Base-by-base conservation (phyloP, 2,888 invertebrate species). In the Drosophila meridionalis region DNA sequence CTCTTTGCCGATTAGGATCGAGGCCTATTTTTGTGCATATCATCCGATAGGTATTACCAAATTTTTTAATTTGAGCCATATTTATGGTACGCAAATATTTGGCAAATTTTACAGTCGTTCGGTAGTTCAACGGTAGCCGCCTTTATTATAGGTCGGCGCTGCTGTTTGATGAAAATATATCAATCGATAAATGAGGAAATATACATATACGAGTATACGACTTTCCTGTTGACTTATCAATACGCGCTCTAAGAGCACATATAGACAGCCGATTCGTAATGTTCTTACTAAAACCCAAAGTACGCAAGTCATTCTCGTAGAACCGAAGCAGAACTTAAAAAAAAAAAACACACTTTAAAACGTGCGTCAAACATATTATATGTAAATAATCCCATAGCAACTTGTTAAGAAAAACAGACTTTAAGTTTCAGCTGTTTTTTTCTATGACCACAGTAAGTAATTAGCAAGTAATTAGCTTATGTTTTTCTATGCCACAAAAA, bases 401-500 rank as follows among this genome's bases (percentile, higher is more conserved):
- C 5, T 11, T 45, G 26, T 50, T 32, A 12, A 26, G 7, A 2
- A 40, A 55, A 9, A 45, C 52, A 64, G 32, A 40, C 9, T 12
- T 48, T 3, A 45, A 34, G n/a, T 42, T 30, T 34, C 26, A 26
- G 14, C 30, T 26, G 38, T 40, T 34, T 50, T 5, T 55, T 48
- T 50, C 20, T 64, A 40, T 53, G 42, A 12, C 3, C 36, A 36
- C n/a, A 34, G 32, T 40, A 65, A 76, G 59, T 66, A 56, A 52
- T 77, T 42, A 47, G 28, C 48, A 59, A 45, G 53, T 40, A 77
- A 77, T 71, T 65, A 50, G 53, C 58, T 30, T 30, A 42, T 32
- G 55, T 50, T 47, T 58, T 40, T 30, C n/a, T 55, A 34, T 28
- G 28, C 30, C 50, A 32, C 2, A 9, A 28, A 38, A 34, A 34